Conservation (phyloP, 2,113 vertebrate genomes). For the Notothenia rossii region DNA sequence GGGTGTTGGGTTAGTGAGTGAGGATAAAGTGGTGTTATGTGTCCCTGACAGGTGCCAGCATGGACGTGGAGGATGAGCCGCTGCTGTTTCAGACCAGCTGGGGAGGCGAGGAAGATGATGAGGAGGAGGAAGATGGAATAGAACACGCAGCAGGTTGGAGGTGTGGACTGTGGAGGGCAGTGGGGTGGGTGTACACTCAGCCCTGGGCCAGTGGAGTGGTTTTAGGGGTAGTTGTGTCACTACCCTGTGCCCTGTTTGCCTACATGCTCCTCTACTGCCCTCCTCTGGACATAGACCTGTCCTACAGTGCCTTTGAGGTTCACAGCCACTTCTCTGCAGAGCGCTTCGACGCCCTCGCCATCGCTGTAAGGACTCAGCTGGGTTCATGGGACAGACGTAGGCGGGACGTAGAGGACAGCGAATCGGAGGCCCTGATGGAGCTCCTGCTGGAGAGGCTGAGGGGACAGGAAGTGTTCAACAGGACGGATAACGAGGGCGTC, state of each 20-base stretch:
- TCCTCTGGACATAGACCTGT: conserved; percentile 96
- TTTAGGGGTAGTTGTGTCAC: conserved; percentile 87
- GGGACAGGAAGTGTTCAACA: conserved; percentile 43
- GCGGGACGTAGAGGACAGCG: conserved; percentile 88
- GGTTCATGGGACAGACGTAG: conserved; percentile 94
- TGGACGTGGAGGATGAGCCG: conserved; percentile 93
- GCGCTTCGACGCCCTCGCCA: conserved; percentile 92
- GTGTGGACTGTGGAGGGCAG: conserved; percentile 88
- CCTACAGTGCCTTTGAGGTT: conserved; percentile 97
- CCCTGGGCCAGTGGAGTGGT: conserved; percentile 88
- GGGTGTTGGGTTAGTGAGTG: conserved; percentile 21
- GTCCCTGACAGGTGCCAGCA: conserved; percentile 77
- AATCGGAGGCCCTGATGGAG: conserved; percentile 87
- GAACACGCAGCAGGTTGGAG: conserved; percentile 53
- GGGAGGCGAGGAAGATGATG: conserved; percentile 83
- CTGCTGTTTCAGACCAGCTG: conserved; percentile 88
- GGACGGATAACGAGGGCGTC: conserved; percentile 49
- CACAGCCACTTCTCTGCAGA: conserved; percentile 96
- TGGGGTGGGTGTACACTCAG: conserved; percentile 94
- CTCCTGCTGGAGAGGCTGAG: conserved; percentile 89
- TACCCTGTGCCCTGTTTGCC: conserved; percentile 88
- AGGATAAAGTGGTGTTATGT: conserved; percentile 53
- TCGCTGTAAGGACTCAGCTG: conserved; percentile 94
- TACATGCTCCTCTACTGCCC: conserved; percentile 96
- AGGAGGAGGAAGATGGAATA: conserved; percentile 75